Percentiles rank a stretch among this genome's conserved stretches.
Evolutionary conservation across 2,797 vertebrate genomes (phyloP).

Genomic region (Pipistrellus pipistrellus): DNA sequence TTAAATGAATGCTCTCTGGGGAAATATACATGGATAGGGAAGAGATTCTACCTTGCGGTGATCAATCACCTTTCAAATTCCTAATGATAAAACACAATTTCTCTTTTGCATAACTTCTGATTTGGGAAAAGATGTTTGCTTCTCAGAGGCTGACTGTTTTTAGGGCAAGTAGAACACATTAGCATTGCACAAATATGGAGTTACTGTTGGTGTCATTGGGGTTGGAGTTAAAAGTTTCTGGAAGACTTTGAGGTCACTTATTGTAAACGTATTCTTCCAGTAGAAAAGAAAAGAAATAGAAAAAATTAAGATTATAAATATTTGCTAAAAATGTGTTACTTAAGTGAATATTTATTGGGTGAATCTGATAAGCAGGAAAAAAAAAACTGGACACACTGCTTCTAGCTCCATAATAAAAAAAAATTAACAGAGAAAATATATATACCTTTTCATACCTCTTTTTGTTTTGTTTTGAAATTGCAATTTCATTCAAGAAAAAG

Average conservation of each 20-base stretch:
- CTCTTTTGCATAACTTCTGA: neutral
- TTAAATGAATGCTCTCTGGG: neutral
- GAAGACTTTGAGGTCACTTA: neutral
- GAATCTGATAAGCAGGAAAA: neutral
- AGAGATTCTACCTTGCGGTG: slow-evolving; percentile 20
- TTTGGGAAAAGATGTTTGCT: slow-evolving; percentile 33
- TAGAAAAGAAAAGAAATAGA: neutral
- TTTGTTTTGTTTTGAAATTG: neutral
- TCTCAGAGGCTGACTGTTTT: slow-evolving; percentile 38
- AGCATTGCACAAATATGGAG: slow-evolving; percentile 4
- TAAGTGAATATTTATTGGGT: neutral
- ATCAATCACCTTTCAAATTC: slow-evolving; percentile 33
- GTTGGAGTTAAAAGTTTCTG: slow-evolving; percentile 16
- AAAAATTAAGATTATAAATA: neutral
- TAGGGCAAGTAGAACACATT: slow-evolving; percentile 57
- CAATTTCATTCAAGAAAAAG: neutral
- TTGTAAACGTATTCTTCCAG: neutral
- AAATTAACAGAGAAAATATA: neutral
- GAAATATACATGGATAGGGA: neutral
- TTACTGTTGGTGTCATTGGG: neutral
- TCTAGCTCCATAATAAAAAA: neutral
- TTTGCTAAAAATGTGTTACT: neutral
- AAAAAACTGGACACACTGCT: neutral
- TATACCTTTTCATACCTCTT: neutral
- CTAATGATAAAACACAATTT: neutral